Evolutionary conservation across 2,797 vertebrate species (phyloP).

Genomic region (Xiphorhynchus erythropygius): DNA sequence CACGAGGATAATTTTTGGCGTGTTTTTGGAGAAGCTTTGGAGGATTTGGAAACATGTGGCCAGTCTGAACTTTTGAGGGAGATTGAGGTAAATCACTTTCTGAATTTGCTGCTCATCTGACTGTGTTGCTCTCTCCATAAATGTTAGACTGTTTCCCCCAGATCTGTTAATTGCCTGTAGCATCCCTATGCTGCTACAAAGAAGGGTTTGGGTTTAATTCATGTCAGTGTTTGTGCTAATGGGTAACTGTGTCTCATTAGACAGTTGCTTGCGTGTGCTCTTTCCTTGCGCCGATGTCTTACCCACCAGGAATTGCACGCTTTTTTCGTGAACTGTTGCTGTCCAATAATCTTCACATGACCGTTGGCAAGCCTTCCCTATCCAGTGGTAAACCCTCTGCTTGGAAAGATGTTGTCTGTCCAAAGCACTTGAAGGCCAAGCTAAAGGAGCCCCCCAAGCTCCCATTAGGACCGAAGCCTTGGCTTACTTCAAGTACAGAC

Average conservation of each 20-base stretch:
- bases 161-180: background rate
- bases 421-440: background rate
- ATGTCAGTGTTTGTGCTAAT: background rate
- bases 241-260: background rate
- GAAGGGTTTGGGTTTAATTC: background rate
- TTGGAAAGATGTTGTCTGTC: background rate
- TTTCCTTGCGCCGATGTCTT: background rate
- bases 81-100: constrained; percentile 86
- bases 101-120: background rate
- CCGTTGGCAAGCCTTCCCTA: background rate
- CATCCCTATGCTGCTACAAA: background rate
- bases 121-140: background rate
- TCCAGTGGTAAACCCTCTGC: background rate
- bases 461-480: background rate
- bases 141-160: background rate
- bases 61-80: constrained; percentile 96
- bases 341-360: background rate
- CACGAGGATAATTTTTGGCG: constrained; percentile 95
- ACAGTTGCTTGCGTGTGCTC: background rate
- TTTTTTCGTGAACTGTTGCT: background rate
- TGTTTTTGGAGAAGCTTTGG: constrained; percentile 88
- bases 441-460: background rate
- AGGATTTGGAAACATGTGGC: constrained; percentile 97
- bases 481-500: background rate
- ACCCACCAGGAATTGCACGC: background rate